Evolutionary conservation across 1,140 invertebrate genomes (phyloP), one percentile per base, ranked within the genome.

Genomic region (Babylonia areolata): DNA sequence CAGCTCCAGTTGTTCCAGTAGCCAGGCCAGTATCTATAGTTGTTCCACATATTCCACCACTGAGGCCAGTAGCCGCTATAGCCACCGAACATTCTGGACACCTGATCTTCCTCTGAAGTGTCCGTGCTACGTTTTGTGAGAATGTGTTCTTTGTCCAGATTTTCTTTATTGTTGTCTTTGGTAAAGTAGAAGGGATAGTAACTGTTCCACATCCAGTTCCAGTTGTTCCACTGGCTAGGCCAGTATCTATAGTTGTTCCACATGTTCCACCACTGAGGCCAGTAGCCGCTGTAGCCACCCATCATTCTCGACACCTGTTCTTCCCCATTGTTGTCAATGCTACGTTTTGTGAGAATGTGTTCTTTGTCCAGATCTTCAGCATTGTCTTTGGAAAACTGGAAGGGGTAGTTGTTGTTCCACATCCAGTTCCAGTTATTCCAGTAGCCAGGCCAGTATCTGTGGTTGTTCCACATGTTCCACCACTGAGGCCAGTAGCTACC

Each of bases 21-120:
- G 6, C 39, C 33, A 15, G 81, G 81, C 81, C 81, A 83, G 81
- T 71, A 79, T 79, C 40, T 79, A 39, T 79, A 40, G 37, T 40
- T 81, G 23, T 75, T 75, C 73, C 73, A 75, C 73, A 75, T 75
- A 46, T 33, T 81, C 80, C 80, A 58, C 42, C n/a, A 54, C 35
- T 58, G 42, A 28, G 80, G 80, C 80, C 42, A n/a, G 42, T 35
- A 81, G n/a, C 51, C 42, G 35, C 40, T n/a, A 39, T 75, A 80
- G 39, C 78, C 78, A 58, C 80, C 80, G 51, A 69, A 71, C 81
- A 83, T 83, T 71, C 81, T 58, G 51, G 81, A 83, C 46, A 83
- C 81, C 33, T 39, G 17, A 6, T 71, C 54, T 33, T 83, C 33
- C 28, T 79, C 77, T 79, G 20, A 15, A 15, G 5, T 28, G 46